phyloP scores from a whole-genome alignment of 2,113 vertebrate species.

The Pundamilia nyererei region DNA sequence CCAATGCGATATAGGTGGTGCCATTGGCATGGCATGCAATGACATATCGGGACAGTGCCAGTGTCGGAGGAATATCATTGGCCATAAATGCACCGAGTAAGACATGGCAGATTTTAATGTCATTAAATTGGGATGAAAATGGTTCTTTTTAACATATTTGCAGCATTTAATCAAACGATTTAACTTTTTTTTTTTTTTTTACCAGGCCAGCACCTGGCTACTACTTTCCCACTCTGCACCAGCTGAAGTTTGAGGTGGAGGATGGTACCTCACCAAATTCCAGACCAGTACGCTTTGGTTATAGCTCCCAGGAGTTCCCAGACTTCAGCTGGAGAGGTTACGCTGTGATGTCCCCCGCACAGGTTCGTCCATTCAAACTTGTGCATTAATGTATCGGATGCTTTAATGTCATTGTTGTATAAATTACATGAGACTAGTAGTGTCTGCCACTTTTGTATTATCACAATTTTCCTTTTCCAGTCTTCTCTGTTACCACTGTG shows the following conservation, averaged over 20 bases:
- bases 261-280: slow-evolving; percentile 76
- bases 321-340: slow-evolving; percentile 91
- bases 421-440: not conserved
- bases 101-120: not conserved
- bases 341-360: slow-evolving; percentile 77
- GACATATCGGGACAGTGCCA: slow-evolving; percentile 71
- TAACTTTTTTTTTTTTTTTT: not conserved
- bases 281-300: slow-evolving; percentile 80
- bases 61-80: slow-evolving; percentile 77
- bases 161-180: not conserved
- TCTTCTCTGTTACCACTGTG: not conserved
- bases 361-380: slow-evolving; percentile 68
- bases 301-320: slow-evolving; percentile 79
- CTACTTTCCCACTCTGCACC: slow-evolving; percentile 87
- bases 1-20: slow-evolving; percentile 82
- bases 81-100: slow-evolving; percentile 79
- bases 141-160: not conserved
- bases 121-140: not conserved
- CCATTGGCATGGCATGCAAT: slow-evolving; percentile 65
- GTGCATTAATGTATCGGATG: not conserved
- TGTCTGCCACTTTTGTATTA: not conserved
- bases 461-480: not conserved
- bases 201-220: slow-evolving; percentile 72
- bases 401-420: not conserved
- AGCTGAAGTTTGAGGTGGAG: slow-evolving; percentile 88